phyloP scores from a whole-genome alignment of 2,888 invertebrate species.

The Norana najaformis region DNA sequence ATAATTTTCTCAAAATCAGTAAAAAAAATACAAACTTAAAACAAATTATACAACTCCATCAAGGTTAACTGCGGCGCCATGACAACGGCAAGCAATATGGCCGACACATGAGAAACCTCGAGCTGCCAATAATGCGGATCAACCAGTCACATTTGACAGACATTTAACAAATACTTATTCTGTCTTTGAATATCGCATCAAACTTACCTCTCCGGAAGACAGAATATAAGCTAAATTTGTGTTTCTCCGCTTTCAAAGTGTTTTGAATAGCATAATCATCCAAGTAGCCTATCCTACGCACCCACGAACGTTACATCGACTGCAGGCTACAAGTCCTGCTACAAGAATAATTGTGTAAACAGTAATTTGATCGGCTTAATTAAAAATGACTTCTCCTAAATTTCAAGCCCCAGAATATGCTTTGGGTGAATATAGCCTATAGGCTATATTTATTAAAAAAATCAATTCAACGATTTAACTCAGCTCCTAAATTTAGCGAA shows the following conservation, averaged over 20 bases:
- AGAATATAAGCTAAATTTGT: neutral
- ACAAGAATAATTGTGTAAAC: neutral
- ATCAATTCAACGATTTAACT: neutral
- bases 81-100: conserved; percentile 13
- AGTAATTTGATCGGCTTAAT: neutral
- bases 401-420: neutral
- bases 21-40: neutral
- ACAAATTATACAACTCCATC: neutral
- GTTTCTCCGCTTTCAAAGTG: neutral
- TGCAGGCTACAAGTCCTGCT: neutral
- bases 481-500: neutral
- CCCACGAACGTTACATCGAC: neutral
- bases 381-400: neutral
- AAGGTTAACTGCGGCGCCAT: neutral
- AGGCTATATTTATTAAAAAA: too few species aligned
- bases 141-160: neutral
- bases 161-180: neutral
- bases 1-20: neutral
- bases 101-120: neutral
- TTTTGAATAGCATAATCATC: neutral
- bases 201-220: neutral
- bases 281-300: neutral
- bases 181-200: neutral
- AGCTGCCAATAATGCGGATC: neutral
- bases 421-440: neutral